Evolutionary conservation across 2,113 vertebrate genomes (phyloP), one percentile per base, ranked within the genome.

Genomic region (Sorex araneus): DNA sequence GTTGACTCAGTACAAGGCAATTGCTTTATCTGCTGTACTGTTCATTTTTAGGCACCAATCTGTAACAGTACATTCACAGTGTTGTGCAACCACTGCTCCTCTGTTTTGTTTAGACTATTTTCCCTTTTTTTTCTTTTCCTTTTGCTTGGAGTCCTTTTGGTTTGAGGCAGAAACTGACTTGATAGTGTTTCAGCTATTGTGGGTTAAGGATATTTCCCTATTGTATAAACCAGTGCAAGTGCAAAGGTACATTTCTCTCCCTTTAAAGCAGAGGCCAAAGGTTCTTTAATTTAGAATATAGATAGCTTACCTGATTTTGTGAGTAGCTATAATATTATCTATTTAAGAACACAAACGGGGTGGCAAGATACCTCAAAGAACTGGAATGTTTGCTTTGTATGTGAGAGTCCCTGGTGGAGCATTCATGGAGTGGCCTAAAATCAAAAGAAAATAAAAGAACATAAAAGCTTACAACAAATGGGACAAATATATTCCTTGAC

Each of bases 101-200:
- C 23, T 92, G 63, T 76, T 87, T 89, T 91, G 54, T 94, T 94
- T 77, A 47, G 47, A 66, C 21, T 80, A 0, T 83, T 92, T 94
- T 88, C 2, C 54, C 27, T 89, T 89, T 96, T 84, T 60, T 86
- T 64, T 2, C 15, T 27, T 63, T 28, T 91, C 87, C 73, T 60
- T 87, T 89, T 90, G 43, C 92, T 94, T 77, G 40, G 47, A 66
- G 21, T 80, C 84, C 76, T 60, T 74, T 85, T 82, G 75, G 27
- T 16, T 91, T 91, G 89, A 86, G 73, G 50, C 45, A 90, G 18
- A 45, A 70, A 70, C 28, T 67, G 30, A 78, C 76, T 83, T 74
- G 79, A 73, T 73, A 67, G 27, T 87, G 83, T 91, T 30, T 87
- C 40, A 84, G 54, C 64, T n/a, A 54, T 0, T 66, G 13, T 43